These are phyloP conservation scores for Bucco capensis DNA, from an alignment of 2,113 vertebrate species.

Conservation along the genomic window DNA sequence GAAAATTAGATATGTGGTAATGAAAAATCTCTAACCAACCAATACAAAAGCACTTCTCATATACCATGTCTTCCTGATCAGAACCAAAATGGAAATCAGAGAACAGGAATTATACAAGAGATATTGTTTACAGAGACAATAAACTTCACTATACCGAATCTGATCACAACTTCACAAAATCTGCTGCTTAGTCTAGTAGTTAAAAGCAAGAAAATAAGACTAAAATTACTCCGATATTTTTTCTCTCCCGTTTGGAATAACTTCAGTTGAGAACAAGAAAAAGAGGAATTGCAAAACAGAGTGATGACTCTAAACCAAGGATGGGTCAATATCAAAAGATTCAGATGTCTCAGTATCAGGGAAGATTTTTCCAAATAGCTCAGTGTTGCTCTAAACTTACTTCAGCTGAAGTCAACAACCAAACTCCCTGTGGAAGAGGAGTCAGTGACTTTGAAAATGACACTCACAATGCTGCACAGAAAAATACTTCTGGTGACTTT, in stretches of 20 bases:
- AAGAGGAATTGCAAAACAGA: not conserved
- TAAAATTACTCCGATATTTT: not conserved
- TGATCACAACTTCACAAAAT: not conserved
- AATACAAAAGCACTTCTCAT: not conserved
- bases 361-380: constrained; percentile 37
- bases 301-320: not conserved
- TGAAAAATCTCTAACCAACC: not conserved
- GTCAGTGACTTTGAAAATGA: constrained; percentile 56
- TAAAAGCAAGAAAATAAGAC: not conserved
- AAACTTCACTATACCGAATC: not conserved
- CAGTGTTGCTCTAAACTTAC: constrained; percentile 42
- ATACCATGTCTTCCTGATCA: not conserved
- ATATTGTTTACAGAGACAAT: not conserved
- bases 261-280: not conserved
- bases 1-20: not conserved
- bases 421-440: constrained; percentile 49
- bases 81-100: constrained; percentile 6
- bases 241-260: not conserved
- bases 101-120: not conserved
- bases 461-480: not conserved
- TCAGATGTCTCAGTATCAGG: constrained; percentile 7
- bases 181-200: not conserved
- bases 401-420: constrained; percentile 39
- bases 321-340: not conserved
- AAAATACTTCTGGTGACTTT: constrained; percentile 43